Evolutionary conservation across 2,113 vertebrate species (phyloP).

Genomic region (Eublepharis macularius): DNA sequence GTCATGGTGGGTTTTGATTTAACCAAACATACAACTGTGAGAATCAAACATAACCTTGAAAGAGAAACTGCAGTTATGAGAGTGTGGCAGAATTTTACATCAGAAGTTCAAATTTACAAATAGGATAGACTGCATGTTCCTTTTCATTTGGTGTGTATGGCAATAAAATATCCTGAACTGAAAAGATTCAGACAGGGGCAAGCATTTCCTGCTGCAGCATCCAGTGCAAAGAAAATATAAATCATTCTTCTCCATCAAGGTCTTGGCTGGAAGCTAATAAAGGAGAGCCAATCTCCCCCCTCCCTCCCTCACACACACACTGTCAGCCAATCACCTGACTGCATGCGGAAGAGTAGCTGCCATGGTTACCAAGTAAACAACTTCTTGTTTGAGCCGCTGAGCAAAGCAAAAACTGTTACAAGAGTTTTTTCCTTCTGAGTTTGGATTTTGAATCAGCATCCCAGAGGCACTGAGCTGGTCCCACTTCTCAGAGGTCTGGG

Average conservation of each 20-base stretch:
- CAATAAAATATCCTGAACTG: neutral
- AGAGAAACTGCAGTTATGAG: neutral
- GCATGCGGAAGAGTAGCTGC: conserved; percentile 33
- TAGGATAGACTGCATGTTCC: neutral
- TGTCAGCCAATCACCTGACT: conserved; percentile 62
- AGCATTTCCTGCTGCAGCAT: neutral
- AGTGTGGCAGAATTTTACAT: neutral
- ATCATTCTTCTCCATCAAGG: neutral
- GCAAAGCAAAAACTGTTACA: neutral
- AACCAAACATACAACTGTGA: neutral
- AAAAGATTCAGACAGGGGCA: neutral
- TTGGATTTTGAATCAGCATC: neutral
- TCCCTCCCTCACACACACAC: neutral
- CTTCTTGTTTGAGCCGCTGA: neutral
- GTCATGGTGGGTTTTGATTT: neutral
- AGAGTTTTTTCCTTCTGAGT: neutral
- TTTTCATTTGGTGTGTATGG: neutral
- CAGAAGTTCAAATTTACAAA: neutral
- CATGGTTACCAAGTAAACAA: conserved; percentile 34
- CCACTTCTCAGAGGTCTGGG: neutral
- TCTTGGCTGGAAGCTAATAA: neutral
- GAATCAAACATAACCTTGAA: neutral
- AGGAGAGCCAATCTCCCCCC: neutral
- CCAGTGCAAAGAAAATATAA: neutral
- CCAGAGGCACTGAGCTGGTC: neutral